Evolutionary conservation across 2,113 vertebrate species (phyloP).

Genomic region (Pelodiscus sinensis): DNA sequence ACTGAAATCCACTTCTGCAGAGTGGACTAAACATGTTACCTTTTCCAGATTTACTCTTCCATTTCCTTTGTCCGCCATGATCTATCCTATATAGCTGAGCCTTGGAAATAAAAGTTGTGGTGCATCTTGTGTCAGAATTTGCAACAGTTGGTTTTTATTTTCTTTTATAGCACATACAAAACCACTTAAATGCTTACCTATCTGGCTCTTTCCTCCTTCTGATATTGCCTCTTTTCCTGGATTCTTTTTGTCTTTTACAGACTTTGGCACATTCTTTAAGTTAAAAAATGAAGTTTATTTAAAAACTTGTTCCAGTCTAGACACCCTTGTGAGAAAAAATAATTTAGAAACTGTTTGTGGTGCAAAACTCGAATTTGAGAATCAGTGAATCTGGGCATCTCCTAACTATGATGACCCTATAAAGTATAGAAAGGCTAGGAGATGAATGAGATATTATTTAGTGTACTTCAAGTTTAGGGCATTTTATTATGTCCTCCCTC

Average conservation of each 20-base stretch:
- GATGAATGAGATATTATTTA: background rate
- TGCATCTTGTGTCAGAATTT: conserved; percentile 9
- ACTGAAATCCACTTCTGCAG: background rate
- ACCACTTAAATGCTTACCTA: background rate
- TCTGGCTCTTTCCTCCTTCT: background rate
- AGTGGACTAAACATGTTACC: background rate
- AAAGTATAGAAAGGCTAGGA: no score
- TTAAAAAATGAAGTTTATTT: background rate
- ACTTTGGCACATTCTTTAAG: background rate
- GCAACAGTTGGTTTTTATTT: background rate
- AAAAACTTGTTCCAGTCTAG: background rate
- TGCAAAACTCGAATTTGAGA: background rate
- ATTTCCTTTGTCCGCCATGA: conserved; percentile 21
- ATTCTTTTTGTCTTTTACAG: background rate
- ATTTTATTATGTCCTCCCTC: background rate
- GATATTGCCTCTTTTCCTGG: background rate
- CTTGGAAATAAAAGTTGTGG: conserved; percentile 58
- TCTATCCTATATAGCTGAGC: background rate
- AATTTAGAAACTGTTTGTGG: background rate
- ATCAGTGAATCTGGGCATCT: background rate
- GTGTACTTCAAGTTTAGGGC: background rate
- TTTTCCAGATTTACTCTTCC: background rate
- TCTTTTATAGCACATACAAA: background rate
- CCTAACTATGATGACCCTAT: background rate
- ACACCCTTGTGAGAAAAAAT: background rate